Evolutionary conservation across 1,140 invertebrate genomes (phyloP).

Genomic region (Drosophila nannoptera): DNA sequence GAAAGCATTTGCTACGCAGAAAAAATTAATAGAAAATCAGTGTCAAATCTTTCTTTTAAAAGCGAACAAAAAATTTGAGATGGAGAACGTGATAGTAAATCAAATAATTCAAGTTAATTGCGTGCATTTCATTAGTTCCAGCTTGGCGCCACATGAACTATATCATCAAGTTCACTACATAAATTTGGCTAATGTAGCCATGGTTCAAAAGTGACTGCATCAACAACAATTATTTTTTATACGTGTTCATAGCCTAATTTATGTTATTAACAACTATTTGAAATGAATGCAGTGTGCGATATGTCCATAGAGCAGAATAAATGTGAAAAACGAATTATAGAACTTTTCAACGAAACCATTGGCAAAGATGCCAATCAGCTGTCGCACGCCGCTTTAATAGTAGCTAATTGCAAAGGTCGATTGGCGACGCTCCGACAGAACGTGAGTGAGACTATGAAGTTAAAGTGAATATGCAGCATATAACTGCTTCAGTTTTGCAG

Average conservation of each 20-base stretch:
- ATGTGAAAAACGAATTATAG: constrained; percentile 78
- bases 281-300: constrained; percentile 37
- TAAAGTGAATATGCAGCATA: neutral
- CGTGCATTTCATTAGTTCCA: neutral
- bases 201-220: constrained; percentile 35
- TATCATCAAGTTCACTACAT: neutral
- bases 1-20: too few species aligned
- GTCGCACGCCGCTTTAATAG: constrained; percentile 66
- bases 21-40: too few species aligned
- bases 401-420: constrained; percentile 77
- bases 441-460: constrained; percentile 24
- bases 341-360: constrained; percentile 81
- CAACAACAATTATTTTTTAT: constrained; percentile 62
- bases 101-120: neutral
- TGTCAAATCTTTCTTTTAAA: too few species aligned
- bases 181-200: constrained; percentile 14
- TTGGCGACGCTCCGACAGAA: constrained; percentile 78
- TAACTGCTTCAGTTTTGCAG: constrained; percentile 70
- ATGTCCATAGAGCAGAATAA: constrained; percentile 59
- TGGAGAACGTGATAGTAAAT: neutral
- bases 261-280: constrained; percentile 38
- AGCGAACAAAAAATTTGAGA: neutral
- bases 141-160: neutral
- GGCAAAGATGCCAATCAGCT: constrained; percentile 81
- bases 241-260: constrained; percentile 55